These are phyloP conservation scores for Philantomba maxwellii DNA, from an alignment of 2,113 vertebrate species.

Conservation along the genomic window DNA sequence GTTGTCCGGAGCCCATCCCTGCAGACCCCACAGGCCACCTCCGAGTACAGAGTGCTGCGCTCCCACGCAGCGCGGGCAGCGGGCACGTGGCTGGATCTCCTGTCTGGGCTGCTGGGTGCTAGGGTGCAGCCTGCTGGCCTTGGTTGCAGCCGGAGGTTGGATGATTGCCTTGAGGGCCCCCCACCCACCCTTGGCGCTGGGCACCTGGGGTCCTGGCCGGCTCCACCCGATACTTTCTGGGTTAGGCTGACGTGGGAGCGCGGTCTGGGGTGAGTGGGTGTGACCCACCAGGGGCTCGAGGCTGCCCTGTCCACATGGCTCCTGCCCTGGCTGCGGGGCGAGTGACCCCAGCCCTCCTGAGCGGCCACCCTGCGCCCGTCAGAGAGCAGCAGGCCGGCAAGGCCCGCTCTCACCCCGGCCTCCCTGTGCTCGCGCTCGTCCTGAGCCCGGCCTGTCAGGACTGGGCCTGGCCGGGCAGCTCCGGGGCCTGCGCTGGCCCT, in stretches of 20 bases:
- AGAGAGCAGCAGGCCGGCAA: neutral
- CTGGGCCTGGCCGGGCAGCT: neutral
- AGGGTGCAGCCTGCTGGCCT: neutral
- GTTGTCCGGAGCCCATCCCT: neutral
- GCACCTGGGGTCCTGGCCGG: neutral
- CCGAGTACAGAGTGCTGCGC: neutral
- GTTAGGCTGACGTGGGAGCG: neutral
- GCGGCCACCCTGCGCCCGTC: neutral
- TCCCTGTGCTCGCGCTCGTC: too few species aligned
- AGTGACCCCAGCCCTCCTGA: neutral
- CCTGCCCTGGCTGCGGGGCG: neutral
- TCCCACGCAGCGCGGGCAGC: neutral
- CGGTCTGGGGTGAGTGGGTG: neutral
- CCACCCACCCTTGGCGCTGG: neutral
- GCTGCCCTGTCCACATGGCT: neutral
- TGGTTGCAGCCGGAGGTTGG: neutral
- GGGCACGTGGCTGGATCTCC: neutral
- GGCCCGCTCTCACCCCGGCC: neutral
- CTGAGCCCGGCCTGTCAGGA: rapidly evolving
- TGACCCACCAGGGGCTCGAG: neutral
- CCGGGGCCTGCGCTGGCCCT: neutral
- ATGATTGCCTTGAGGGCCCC: neutral
- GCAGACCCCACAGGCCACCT: neutral
- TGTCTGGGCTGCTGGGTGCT: neutral
- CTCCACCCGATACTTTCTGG: rapidly evolving